A percentile compares a stretch with the other conserved stretches of the same genome.
phyloP scores from a whole-genome alignment of 2,888 invertebrate genomes.

The Pachliopta kotzebuea region DNA sequence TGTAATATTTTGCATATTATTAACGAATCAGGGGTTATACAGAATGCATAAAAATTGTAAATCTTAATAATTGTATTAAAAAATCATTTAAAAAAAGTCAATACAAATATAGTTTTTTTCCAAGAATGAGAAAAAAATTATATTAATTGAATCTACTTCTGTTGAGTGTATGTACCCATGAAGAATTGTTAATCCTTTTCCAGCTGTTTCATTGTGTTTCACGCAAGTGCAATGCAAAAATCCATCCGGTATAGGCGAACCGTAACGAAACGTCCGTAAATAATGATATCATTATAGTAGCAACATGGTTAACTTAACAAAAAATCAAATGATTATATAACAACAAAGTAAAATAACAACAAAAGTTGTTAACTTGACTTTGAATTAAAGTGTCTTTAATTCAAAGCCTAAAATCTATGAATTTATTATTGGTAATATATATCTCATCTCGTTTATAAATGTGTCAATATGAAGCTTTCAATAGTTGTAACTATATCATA shows the following conservation, averaged over 20 bases:
- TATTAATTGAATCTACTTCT: constrained; percentile 69
- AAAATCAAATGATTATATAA: constrained; percentile 1
- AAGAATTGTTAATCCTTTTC: constrained; percentile 70
- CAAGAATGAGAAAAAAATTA: constrained; percentile 41
- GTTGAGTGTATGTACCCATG: constrained; percentile 74
- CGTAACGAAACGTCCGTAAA: constrained; percentile 72
- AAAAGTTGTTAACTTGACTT: no score
- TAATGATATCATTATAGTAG: constrained; percentile 68
- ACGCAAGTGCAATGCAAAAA: constrained; percentile 62
- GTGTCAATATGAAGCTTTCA: background rate
- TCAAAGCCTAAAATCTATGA: no score
- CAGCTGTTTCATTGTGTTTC: constrained; percentile 72
- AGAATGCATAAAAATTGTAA: background rate
- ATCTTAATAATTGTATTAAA: background rate
- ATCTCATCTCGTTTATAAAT: background rate
- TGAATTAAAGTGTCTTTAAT: no score
- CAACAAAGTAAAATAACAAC: no score
- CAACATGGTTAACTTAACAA: constrained; percentile 43
- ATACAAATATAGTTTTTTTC: constrained; percentile 27
- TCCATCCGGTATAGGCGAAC: constrained; percentile 64
- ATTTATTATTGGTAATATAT: background rate
- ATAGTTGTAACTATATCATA: background rate
- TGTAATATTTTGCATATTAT: background rate
- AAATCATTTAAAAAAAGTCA: background rate
- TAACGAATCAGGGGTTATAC: background rate